Evolutionary conservation across 1,140 invertebrate species (phyloP), one percentile per base, ranked within the genome.

Genomic region (Trichoplusia ni): DNA sequence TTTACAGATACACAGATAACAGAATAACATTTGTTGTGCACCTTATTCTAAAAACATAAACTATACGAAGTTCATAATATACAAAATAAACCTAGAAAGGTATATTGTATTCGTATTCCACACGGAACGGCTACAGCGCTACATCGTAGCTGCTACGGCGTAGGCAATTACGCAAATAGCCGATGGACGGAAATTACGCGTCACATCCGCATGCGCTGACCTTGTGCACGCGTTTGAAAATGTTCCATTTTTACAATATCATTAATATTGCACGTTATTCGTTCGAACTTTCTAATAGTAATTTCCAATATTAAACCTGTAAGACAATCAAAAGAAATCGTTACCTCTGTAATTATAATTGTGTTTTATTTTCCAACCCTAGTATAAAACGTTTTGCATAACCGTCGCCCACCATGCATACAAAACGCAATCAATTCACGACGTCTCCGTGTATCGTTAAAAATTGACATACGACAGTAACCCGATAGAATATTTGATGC

Each of bases 131-230:
- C 51, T 23, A 25, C 49, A 9, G 33, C 1, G 53, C 21, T 29
- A 54, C 49, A 21, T 11, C 23, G 53, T 58, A 53, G 42, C 23
- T 13, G 25, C 25, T 27, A 27, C 25, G 25, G 35, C 13, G 35
- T 38, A 35, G 29, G 47, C 47, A 21, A 51, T 35, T 51, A 51
- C 18, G 31, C 31, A 35, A 51, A 51, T 51, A 21, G 9, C 46
- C 25, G 46, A 49, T 49, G 46, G 46, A 49, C 14, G 46, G 46
- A 49, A 49, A 49, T 49, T 31, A 18, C 29, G 18, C 47, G 47
- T 51, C 47, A 51, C n/a, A 51, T 51, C 47, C 29, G 47, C 1
- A 21, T 23, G 25, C 44, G 21, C 5, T 51, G 47, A 35, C 29
- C 29, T 51, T 51, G 47, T 35, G 13, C 9, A n/a, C 0, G 14